phyloP scores from a whole-genome alignment of 2,797 vertebrate species.

The Pampus argenteus region DNA sequence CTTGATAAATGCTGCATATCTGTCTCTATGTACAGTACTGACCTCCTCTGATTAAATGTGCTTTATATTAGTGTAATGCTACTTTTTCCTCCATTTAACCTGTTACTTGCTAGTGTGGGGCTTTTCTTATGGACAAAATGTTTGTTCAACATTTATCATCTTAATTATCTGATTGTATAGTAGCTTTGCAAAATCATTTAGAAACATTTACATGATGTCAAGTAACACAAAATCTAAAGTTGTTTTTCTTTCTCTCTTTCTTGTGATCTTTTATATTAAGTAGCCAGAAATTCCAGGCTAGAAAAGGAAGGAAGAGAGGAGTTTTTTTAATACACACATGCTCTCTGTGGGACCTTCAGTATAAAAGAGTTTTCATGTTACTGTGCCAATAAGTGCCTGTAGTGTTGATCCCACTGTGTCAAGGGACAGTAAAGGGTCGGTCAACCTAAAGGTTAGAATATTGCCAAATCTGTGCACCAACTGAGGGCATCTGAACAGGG shows the following conservation, averaged over 20 bases:
- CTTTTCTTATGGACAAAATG: neutral
- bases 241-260: neutral
- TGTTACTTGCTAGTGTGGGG: neutral
- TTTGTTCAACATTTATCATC: constrained; percentile 20
- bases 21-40: constrained; percentile 1
- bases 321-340: neutral
- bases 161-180: neutral
- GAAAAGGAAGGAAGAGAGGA: neutral
- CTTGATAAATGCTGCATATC: constrained; percentile 39
- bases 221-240: neutral
- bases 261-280: constrained; percentile 28
- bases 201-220: neutral
- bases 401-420: constrained; percentile 34
- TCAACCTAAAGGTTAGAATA: constrained; percentile 42
- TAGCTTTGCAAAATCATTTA: neutral
- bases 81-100: constrained; percentile 19
- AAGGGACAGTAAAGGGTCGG: constrained; percentile 41
- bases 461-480: constrained; percentile 11
- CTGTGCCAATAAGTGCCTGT: constrained; percentile 56
- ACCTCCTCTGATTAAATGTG: neutral
- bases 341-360: constrained; percentile 37
- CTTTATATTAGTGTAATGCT: neutral
- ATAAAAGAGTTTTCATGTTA: constrained; percentile 73
- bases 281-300: constrained; percentile 7
- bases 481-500: neutral